Percentiles rank a stretch among this genome's conserved stretches.
Conservation (phyloP, 2,797 vertebrate genomes). For the Hyperoplus lanceolatus region DNA sequence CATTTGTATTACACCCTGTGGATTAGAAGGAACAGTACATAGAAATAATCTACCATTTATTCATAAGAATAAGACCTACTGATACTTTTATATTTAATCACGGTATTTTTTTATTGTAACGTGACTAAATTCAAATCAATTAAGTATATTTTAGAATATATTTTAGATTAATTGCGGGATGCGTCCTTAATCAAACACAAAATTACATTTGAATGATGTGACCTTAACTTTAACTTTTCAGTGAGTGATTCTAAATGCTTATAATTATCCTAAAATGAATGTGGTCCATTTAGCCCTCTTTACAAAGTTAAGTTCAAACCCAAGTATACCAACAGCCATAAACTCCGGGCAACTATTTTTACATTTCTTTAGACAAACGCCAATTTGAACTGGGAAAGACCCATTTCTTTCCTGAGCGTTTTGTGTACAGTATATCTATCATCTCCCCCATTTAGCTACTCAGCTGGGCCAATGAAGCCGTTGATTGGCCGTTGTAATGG, state of each 20-base stretch:
- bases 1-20: constrained; percentile 24
- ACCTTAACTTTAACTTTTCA: background rate
- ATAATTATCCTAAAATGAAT: background rate
- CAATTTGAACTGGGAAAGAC: no score
- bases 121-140: background rate
- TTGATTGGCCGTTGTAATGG: constrained; percentile 55
- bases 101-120: background rate
- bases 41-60: background rate
- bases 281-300: background rate
- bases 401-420: background rate
- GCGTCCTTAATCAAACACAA: background rate
- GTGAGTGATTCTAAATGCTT: background rate
- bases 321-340: background rate
- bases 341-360: background rate
- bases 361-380: background rate
- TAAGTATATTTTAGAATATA: background rate
- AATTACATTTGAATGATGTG: background rate
- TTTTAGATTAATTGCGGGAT: background rate
- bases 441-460: constrained; percentile 17
- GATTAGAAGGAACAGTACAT: background rate
- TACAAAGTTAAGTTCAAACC: background rate
- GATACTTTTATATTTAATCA: background rate
- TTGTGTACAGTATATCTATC: constrained; percentile 1
- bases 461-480: constrained; percentile 30
- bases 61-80: background rate